Percentiles rank a stretch among this genome's conserved stretches.
These are phyloP conservation scores for Labia minor DNA, from an alignment of 2,888 invertebrate genomes.

Conservation along the genomic window DNA sequence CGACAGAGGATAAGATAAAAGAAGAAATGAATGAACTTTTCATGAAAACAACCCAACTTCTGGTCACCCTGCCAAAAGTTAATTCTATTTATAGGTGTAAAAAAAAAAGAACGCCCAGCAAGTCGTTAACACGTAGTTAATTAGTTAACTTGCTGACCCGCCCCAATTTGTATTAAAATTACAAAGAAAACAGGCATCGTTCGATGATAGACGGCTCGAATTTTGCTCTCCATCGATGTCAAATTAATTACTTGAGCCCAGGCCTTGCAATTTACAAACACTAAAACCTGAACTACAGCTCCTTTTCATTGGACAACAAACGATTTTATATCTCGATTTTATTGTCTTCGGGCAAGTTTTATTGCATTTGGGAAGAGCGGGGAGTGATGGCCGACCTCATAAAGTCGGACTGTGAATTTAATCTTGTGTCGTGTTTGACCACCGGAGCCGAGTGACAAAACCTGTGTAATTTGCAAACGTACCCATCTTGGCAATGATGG, in stretches of 20 bases:
- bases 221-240: background rate
- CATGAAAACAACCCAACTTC: background rate
- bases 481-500: background rate
- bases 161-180: background rate
- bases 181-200: background rate
- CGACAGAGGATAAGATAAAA: background rate
- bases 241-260: constrained; percentile 20
- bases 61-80: background rate
- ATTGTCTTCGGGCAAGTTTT: constrained; percentile 8
- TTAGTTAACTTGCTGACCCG: background rate
- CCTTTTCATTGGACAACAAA: constrained; percentile 18
- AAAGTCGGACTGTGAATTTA: background rate
- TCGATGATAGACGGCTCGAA: background rate
- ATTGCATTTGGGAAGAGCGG: background rate
- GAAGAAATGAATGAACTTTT: background rate
- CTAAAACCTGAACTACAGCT: constrained; percentile 15
- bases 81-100: background rate
- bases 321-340: constrained; percentile 9
- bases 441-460: background rate
- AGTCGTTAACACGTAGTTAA: background rate
- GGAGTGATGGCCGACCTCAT: background rate
- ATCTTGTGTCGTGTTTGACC: background rate
- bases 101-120: too few relatives aligned
- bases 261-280: constrained; percentile 19
- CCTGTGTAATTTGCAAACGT: background rate